Evolutionary conservation across 2,113 vertebrate species (phyloP).

Genomic region (Carassius auratus): DNA sequence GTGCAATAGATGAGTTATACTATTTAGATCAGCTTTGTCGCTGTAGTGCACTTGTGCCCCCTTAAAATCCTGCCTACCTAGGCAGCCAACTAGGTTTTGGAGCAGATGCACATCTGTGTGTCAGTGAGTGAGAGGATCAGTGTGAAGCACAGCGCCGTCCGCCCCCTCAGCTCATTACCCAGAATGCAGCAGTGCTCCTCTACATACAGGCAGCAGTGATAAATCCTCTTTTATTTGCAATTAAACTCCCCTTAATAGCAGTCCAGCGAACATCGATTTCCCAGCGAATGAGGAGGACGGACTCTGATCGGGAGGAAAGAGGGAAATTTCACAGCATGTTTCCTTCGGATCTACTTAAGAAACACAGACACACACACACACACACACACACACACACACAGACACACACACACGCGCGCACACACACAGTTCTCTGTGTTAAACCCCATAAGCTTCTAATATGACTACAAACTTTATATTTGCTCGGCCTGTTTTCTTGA

Average conservation of each 20-base stretch:
- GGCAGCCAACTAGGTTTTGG: neutral
- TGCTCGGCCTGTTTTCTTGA: neutral
- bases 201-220: constrained; percentile 62
- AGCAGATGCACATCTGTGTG: neutral
- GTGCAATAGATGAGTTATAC: no score
- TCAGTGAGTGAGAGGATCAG: neutral
- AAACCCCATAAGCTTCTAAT: no score
- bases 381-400: neutral
- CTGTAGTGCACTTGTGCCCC: no score
- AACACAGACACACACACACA: neutral
- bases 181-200: constrained; percentile 26
- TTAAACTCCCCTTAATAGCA: constrained; percentile 70
- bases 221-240: constrained; percentile 69
- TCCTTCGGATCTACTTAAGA: neutral
- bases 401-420: neutral
- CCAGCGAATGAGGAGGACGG: constrained; percentile 33
- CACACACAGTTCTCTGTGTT: neutral
- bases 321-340: constrained; percentile 9
- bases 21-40: no score
- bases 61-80: neutral
- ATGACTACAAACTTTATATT: constrained; percentile 28
- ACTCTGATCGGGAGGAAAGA: constrained; percentile 60
- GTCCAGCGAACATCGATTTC: constrained; percentile 60
- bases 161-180: constrained; percentile 42
- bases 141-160: neutral